A percentile compares a stretch with the other conserved stretches of the same genome.
Conservation (phyloP, 2,113 vertebrate species). For the Poeciliopsis occidentalis region DNA sequence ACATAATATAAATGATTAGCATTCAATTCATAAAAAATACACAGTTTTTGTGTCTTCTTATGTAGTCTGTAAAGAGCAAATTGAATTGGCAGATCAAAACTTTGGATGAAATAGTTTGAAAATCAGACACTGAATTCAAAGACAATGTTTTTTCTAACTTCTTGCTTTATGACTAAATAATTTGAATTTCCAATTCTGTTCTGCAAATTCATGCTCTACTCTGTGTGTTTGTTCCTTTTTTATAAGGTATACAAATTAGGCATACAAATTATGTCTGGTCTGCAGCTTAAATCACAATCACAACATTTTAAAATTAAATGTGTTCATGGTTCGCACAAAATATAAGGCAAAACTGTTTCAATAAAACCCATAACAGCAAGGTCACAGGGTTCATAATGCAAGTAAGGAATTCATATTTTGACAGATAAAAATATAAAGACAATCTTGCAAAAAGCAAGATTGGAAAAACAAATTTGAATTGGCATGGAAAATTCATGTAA, state of each 20-base stretch:
- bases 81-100: too few species aligned
- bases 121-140: too few species aligned
- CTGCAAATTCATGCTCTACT: background rate
- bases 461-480: background rate
- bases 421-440: background rate
- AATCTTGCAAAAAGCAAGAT: conserved; percentile 4
- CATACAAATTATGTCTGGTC: background rate
- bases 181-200: background rate
- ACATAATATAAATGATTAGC: too few species aligned
- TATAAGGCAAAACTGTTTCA: background rate
- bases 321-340: background rate
- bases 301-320: background rate
- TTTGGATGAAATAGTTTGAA: too few species aligned
- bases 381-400: too few species aligned
- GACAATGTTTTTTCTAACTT: background rate
- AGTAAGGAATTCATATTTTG: conserved; percentile 2
- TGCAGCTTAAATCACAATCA: background rate
- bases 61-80: too few species aligned
- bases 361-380: background rate
- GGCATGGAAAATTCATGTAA: conserved; percentile 18
- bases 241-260: background rate
- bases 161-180: background rate
- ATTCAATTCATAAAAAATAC: too few species aligned
- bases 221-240: background rate
- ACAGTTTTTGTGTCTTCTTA: too few species aligned